Evolutionary conservation across 2,797 vertebrate species (phyloP), one percentile per base, ranked within the genome.

Genomic region (Perdix hodgsoniae): DNA sequence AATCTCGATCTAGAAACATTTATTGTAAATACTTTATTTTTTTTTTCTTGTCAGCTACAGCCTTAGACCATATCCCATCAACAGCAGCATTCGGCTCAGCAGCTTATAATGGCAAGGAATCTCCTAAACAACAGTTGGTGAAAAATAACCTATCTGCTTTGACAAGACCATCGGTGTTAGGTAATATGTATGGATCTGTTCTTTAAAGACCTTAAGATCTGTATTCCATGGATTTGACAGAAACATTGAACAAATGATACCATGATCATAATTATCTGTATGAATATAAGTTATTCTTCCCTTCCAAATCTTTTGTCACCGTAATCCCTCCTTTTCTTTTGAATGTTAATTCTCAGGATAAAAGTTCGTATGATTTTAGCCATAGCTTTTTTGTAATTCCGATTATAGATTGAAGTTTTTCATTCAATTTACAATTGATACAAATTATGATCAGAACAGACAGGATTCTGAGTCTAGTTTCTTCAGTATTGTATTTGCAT

Each of bases 51-150:
- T 35, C 93, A 97, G 97, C 96, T 81, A 64, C 87, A 33, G 70
- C 82, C 13, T 5, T 89, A 22, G 98, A 98, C 45, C 95, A 95
- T 31, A 59, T 83, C 18, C 80, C 96, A 12, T 74, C 95, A 23
- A 80, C 95, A 10, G 35, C 95, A 18, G 64, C 69, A 0, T 56
- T 90, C 14, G 83, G 90, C 39, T 88, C 97, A 5, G 52, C 88
- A 26, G 87, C 96, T 89, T 96, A 97, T 90, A 98, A 98, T 3
- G 97, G 97, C 94, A 97, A 94, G 79, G 98, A 98, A 39, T 98
- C 96, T 9, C 96, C 97, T 33, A 97, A 97, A 83, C 97, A 97
- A 45, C 97, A 96, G 14, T 2, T 96, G 86, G 66, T 69, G 57
- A 98, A 97, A 95, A 97, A 56, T 45, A 97, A 78, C 82, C 64